Evolutionary conservation across 2,888 invertebrate species (phyloP), one percentile per base, ranked within the genome.

Genomic region (Hylaea fasciaria): DNA sequence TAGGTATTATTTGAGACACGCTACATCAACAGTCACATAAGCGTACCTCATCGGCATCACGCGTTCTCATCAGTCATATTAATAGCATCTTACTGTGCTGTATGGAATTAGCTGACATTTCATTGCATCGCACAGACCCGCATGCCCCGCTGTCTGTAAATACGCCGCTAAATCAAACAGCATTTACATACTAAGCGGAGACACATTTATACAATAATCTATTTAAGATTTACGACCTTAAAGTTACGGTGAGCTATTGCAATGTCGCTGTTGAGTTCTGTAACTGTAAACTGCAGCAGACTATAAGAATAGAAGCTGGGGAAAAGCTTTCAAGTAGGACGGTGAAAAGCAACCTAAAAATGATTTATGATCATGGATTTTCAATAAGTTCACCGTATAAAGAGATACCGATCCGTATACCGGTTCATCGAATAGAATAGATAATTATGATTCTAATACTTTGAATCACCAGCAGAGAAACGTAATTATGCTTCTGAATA

Each of bases 31-130:
- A 48, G 48, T 55, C 45, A 57, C 47, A 62, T 53, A 60, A 62
- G 29, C 13, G 52, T 37, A 32, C 1, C 47, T 40, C 53, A 48
- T 59, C 47, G 29, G 17, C 44, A 69, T 69, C 71, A 70, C 68
- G 67, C 65, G 66, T 71, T 71, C 70, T 58, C 72, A 71, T 74
- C 65, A 67, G 71, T 77, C 77, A 78, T 74, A 75, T 76, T 78
- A 73, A 78, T 73, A 73, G 74, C 72, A 69, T 68, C 62, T 68
- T 13, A 39, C 43, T 44, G 45, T 53, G 67, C 72, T 71, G 70
- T 70, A 69, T 77, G 67, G 69, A 73, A 76, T 77, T 77, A 76
- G 73, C 73, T 76, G 73, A 77, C 73, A 73, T 76, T 77, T 77
- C 59, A 70, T 64, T 71, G 68, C 65, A 68, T 52, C 55, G 64